A percentile compares a stretch with the other conserved stretches of the same genome.
These are phyloP conservation scores for Sminthurides bifidus DNA, from an alignment of 1,140 invertebrate genomes.

Conservation along the genomic window DNA sequence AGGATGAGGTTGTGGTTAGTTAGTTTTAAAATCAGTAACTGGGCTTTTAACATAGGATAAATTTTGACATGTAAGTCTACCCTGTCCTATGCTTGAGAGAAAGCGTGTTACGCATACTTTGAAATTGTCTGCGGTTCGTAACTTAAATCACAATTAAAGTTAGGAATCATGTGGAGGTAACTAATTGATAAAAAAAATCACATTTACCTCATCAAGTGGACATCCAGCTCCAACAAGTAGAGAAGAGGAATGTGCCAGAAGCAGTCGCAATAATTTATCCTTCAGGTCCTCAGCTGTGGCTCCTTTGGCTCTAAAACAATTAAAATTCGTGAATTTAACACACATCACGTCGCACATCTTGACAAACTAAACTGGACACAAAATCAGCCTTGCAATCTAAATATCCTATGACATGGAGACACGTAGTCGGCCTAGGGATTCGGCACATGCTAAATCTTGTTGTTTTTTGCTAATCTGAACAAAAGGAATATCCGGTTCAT, in stretches of 20 bases:
- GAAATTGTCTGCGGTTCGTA: neutral
- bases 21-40: too few species aligned
- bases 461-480: neutral
- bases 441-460: neutral
- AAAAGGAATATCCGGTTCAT: neutral
- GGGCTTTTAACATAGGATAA: too few species aligned
- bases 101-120: neutral
- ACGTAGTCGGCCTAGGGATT: neutral
- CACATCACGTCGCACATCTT: neutral
- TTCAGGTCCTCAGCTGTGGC: constrained; percentile 66
- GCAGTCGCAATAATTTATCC: constrained; percentile 77
- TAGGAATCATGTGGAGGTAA: neutral
- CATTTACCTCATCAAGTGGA: constrained; percentile 76
- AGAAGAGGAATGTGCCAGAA: constrained; percentile 74
- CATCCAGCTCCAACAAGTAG: constrained; percentile 75
- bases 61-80: too few species aligned
- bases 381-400: too few species aligned
- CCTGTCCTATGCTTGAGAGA: neutral
- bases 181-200: too few species aligned
- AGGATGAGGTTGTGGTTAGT: too few species aligned
- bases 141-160: neutral
- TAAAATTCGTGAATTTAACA: constrained; percentile 7
- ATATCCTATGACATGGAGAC: too few species aligned
- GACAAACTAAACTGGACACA: too few species aligned
- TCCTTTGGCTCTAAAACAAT: constrained; percentile 23